Conservation (phyloP, 2,113 vertebrate genomes). For the Chrysemys picta region DNA sequence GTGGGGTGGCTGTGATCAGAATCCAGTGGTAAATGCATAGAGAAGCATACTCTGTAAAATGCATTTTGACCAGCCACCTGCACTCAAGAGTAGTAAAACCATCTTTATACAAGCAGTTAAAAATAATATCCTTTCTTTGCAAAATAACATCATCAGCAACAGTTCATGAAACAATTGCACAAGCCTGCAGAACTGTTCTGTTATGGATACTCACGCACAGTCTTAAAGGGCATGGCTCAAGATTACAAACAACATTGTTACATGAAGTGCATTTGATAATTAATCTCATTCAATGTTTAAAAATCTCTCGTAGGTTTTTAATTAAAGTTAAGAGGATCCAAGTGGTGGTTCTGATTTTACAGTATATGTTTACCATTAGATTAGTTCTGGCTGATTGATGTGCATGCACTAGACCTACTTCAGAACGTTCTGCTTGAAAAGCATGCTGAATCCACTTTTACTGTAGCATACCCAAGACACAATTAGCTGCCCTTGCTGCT, state of each 20-base stretch:
- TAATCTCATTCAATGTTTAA: conserved; percentile 21
- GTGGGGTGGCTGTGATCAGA: not conserved
- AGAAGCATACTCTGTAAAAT: not conserved
- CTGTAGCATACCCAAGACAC: not conserved
- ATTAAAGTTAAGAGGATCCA: conserved; percentile 58
- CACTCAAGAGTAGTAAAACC: not conserved
- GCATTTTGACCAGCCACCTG: not conserved
- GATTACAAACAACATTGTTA: not conserved
- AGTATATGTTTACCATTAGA: conserved; percentile 48
- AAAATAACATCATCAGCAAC: not conserved
- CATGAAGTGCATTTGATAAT: not conserved
- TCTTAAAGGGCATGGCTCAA: not conserved
- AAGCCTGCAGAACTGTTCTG: not conserved
- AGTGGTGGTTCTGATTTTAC: conserved; percentile 1
- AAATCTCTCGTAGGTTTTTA: conserved; percentile 71
- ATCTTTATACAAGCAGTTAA: not conserved
- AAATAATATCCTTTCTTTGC: not conserved
- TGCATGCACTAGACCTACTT: not conserved
- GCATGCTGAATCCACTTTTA: not conserved
- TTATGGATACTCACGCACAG: not conserved
- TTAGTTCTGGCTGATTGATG: conserved; percentile 66
- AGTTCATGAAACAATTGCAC: not conserved
- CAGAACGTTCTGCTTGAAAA: not conserved
- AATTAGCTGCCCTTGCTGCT: conserved; percentile 7
- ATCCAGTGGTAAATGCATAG: not conserved